Evolutionary conservation across 1,140 invertebrate genomes (phyloP).

Genomic region (Notospermus geniculatus): DNA sequence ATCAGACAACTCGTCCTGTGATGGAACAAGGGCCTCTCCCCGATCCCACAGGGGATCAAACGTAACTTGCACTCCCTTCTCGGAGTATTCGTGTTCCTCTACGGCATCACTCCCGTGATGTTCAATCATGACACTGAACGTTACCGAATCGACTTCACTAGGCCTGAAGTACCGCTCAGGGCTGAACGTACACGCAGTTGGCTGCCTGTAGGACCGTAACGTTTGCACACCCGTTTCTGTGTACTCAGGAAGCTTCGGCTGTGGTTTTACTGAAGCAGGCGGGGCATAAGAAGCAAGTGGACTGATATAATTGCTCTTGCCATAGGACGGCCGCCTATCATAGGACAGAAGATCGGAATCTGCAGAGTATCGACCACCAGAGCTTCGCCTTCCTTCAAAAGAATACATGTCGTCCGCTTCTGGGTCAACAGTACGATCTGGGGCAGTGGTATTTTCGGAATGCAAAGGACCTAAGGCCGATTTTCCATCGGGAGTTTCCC

Average conservation of each 20-base stretch:
- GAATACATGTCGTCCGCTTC: background rate
- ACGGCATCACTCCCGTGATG: background rate
- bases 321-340: no score
- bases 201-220: background rate
- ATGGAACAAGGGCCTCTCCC: background rate
- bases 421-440: background rate
- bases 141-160: background rate
- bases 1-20: no score
- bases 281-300: no score
- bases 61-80: background rate
- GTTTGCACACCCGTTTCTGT: background rate
- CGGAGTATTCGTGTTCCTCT: background rate
- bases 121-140: background rate
- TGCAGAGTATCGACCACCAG: background rate
- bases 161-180: slow-evolving; percentile 3
- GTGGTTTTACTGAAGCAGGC: no score
- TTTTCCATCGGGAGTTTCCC: no score
- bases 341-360: background rate
- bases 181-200: background rate
- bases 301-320: no score
- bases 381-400: no score
- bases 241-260: background rate
- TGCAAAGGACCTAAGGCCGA: no score
- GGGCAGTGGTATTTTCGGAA: background rate
- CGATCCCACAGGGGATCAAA: background rate